Evolutionary conservation across 2,797 vertebrate genomes (phyloP), one percentile per base, ranked within the genome.

Genomic region (Myotis daubentonii): DNA sequence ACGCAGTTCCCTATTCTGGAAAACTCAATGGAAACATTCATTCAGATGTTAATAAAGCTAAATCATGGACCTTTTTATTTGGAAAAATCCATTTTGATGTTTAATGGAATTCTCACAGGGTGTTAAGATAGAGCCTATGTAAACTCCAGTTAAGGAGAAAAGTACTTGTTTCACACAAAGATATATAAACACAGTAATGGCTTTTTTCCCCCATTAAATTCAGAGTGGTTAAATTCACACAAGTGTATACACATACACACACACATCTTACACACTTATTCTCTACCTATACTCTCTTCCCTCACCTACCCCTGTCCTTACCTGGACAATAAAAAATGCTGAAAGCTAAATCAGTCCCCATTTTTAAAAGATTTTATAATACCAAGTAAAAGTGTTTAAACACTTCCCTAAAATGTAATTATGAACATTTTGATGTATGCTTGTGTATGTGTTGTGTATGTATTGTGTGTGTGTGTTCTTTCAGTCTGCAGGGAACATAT

Each of bases 51-150:
- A 83, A 96, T 97, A 93, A 94, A 11, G 47, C 95, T 91, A 82
- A 97, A 41, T 93, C 71, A 28, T 92, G 93, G 84, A 60, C 0
- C 4, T 71, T 95, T 97, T 83, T 72, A 90, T 84, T 80, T 12
- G 82, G 55, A 95, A 93, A 97, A 97, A 96, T 97, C 68, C 33
- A 87, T 72, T 93, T 92, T 60, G 22, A 44, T 96, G 90, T 90
- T 89, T 93, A 68, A 95, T 95, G 75, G 62, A 70, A 83, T 91
- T 96, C 57, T 95, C 68, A 89, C 95, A 90, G 87, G 51, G 36
- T 95, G 57, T 94, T 25, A 49, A 79, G n/a, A 86, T 96, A 93
- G 82, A 96, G 74, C 76, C 70, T 0, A 0, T 86, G 23, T 91
- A 75, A 4, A 0, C 89, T 49, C 70, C 74, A 96, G 36, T 79